A percentile compares a stretch with the other conserved stretches of the same genome.
Conservation (phyloP, 2,113 vertebrate genomes). For the Stegostoma tigrinum region DNA sequence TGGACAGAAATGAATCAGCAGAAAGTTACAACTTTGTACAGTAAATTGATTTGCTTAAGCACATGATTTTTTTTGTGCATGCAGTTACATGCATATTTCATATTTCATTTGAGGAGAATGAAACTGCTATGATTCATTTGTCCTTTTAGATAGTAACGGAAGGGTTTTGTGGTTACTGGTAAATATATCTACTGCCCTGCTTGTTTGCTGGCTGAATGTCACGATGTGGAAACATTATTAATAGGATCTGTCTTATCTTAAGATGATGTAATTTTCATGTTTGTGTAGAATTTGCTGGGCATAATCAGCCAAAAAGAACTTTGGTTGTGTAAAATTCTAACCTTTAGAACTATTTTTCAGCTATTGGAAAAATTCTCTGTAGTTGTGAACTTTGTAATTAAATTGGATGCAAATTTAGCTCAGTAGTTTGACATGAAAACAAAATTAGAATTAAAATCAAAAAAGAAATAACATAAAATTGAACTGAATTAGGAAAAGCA, state of each 20-base stretch:
- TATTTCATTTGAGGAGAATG: not conserved
- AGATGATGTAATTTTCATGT: not conserved
- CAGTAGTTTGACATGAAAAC: not conserved
- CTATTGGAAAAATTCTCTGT: not conserved
- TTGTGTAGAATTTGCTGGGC: not conserved
- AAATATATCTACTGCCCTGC: not conserved
- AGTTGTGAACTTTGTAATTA: not conserved
- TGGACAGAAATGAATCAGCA: not conserved
- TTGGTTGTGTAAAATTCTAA: not conserved
- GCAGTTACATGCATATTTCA: not conserved
- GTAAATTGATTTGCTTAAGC: not conserved
- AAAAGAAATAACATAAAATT: not conserved
- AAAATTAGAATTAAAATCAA: not conserved
- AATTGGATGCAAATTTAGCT: not conserved
- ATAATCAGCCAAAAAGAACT: not conserved
- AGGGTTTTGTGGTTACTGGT: not conserved
- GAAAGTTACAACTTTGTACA: not conserved
- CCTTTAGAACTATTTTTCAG: not conserved
- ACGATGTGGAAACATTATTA: not conserved
- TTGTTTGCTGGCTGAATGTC: not conserved
- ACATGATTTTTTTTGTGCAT: not conserved
- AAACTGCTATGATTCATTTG: not conserved
- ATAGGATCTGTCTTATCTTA: not conserved
- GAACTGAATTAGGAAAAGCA: not conserved
- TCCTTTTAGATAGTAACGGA: not conserved